These are phyloP conservation scores for Amphiprion clarkii DNA, from an alignment of 2,797 vertebrate genomes.

Conservation along the genomic window DNA sequence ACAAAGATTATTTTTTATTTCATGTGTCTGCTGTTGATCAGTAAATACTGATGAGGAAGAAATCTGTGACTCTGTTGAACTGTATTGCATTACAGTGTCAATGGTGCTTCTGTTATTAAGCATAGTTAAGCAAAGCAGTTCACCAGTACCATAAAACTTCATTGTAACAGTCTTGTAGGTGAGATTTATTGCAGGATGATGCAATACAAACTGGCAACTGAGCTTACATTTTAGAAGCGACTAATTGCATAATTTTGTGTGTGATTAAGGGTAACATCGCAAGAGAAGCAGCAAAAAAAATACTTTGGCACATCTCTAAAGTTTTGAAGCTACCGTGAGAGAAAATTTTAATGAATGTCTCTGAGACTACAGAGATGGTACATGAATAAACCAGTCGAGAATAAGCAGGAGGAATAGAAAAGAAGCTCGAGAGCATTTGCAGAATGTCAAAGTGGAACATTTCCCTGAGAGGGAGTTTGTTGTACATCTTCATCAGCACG, in stretches of 20 bases:
- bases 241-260: slow-evolving; percentile 9
- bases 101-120: background rate
- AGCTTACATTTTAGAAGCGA: background rate
- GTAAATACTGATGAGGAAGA: background rate
- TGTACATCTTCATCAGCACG: slow-evolving; percentile 37
- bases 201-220: background rate
- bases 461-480: slow-evolving; percentile 25
- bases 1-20: background rate
- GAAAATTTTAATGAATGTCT: slow-evolving; percentile 48
- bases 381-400: slow-evolving; percentile 34
- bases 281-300: slow-evolving; percentile 6
- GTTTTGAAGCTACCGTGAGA: slow-evolving; percentile 7
- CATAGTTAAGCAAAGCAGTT: background rate
- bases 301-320: background rate
- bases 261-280: background rate
- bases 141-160: background rate
- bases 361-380: slow-evolving; percentile 38
- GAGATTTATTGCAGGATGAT: too few relatives aligned
- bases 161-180: too few relatives aligned
- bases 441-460: slow-evolving; percentile 54
- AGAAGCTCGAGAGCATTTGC: slow-evolving; percentile 30
- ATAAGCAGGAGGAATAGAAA: slow-evolving; percentile 23
- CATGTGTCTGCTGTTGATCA: background rate
- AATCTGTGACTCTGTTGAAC: background rate
- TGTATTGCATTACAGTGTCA: background rate